These are phyloP conservation scores for Eleutherodactylus coqui DNA, from an alignment of 2,797 vertebrate species.

Conservation along the genomic window DNA sequence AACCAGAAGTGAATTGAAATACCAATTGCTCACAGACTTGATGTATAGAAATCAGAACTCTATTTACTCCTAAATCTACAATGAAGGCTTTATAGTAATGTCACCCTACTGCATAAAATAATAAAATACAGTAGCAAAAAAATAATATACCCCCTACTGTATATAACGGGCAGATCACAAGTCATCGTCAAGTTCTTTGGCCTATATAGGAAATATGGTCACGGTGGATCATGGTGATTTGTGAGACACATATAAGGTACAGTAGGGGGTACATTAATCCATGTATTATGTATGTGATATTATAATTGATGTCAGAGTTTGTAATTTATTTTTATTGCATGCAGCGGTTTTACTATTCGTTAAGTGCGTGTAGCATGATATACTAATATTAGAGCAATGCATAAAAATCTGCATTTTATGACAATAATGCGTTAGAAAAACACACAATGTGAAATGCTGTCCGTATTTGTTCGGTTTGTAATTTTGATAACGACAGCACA, in stretches of 20 bases:
- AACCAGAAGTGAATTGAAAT: not conserved
- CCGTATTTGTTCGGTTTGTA: constrained; percentile 32
- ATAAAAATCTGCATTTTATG: constrained; percentile 21
- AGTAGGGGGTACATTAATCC: constrained; percentile 49
- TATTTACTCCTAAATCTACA: constrained; percentile 33
- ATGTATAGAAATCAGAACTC: constrained; percentile 1
- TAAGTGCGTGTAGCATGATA: constrained; percentile 21
- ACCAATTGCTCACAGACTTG: not conserved
- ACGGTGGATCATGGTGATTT: constrained; percentile 28
- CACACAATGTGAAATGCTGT: not conserved
- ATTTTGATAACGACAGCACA: constrained; percentile 43
- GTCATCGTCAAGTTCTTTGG: constrained; percentile 3
- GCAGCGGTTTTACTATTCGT: not conserved
- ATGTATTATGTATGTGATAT: constrained; percentile 50
- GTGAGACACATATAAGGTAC: constrained; percentile 33
- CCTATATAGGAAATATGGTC: constrained; percentile 41
- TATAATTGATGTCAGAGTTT: constrained; percentile 38
- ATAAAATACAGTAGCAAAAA: not conserved
- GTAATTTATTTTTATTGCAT: constrained; percentile 46
- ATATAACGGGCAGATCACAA: constrained; percentile 32
- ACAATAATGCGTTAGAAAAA: constrained; percentile 22
- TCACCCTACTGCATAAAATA: constrained; percentile 14
- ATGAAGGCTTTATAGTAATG: not conserved
- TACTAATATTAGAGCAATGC: not conserved
- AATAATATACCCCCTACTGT: constrained; percentile 41